Percentiles rank a stretch among this genome's conserved stretches.
phyloP scores from a whole-genome alignment of 2,888 invertebrate genomes.

The Limnephilus rhombicus region DNA sequence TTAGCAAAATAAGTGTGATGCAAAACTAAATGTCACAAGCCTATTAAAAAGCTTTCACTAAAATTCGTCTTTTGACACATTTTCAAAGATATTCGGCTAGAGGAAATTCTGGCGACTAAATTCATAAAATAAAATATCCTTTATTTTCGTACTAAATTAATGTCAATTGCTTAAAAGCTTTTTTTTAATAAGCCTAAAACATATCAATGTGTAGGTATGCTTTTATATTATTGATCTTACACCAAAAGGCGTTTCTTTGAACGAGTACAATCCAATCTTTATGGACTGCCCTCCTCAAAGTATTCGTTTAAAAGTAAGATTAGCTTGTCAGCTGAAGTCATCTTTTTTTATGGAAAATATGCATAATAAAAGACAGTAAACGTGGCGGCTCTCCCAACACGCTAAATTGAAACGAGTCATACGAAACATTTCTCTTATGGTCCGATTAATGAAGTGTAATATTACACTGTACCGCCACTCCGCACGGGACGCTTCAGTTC shows the following conservation, averaged over 20 bases:
- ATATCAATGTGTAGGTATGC: background rate
- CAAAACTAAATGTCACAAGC: too few relatives aligned
- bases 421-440: constrained; percentile 28
- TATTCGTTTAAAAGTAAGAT: constrained; percentile 17
- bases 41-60: too few relatives aligned
- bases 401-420: constrained; percentile 36
- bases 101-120: too few relatives aligned
- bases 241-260: background rate
- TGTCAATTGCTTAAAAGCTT: background rate
- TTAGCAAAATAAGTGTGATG: too few relatives aligned
- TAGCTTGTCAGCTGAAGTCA: background rate
- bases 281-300: background rate
- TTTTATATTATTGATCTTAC: background rate
- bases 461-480: constrained; percentile 2
- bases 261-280: background rate
- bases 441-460: constrained; percentile 21
- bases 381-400: background rate
- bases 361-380: constrained; percentile 27
- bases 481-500: background rate
- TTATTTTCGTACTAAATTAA: background rate
- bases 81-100: too few relatives aligned
- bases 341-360: background rate
- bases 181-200: background rate
- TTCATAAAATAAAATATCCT: too few relatives aligned
- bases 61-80: too few relatives aligned